These are phyloP conservation scores for Schlechtendalia chinensis DNA, from an alignment of 1,140 invertebrate genomes.

Conservation along the genomic window DNA sequence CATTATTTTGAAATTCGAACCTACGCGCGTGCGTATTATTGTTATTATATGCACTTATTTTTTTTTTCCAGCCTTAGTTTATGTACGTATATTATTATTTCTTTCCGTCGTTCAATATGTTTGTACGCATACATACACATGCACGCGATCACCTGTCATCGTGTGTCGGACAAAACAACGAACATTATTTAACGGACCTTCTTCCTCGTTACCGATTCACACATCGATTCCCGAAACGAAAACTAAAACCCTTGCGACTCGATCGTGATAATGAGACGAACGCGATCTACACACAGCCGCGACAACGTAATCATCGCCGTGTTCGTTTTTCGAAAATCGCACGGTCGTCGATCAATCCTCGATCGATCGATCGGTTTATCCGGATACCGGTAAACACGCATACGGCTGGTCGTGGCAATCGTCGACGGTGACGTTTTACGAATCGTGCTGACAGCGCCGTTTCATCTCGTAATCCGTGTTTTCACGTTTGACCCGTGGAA, in stretches of 20 bases:
- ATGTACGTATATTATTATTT: conserved; percentile 29
- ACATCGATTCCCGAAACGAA: too few species aligned
- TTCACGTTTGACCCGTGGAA: not conserved
- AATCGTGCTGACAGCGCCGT: not conserved
- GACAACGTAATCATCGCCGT: not conserved
- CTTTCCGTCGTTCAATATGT: not conserved
- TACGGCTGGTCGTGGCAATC: too few species aligned
- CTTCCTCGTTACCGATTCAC: not conserved
- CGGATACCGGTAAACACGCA: too few species aligned
- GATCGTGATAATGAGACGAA: not conserved
- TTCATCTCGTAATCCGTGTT: not conserved
- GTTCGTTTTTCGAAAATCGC: not conserved
- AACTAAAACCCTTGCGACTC: too few species aligned
- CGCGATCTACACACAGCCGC: not conserved
- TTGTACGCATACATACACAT: too few species aligned
- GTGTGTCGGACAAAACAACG: not conserved
- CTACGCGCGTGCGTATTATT: conserved; percentile 33
- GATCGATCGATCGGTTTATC: not conserved
- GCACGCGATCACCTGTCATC: conserved; percentile 26
- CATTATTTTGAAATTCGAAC: conserved; percentile 44
- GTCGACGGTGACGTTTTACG: too few species aligned
- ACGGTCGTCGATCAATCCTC: not conserved
- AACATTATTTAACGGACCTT: conserved; percentile 43
- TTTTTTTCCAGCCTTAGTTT: conserved; percentile 17
- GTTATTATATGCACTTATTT: conserved; percentile 9